These are phyloP conservation scores for Maniola jurtina DNA, from an alignment of 1,140 invertebrate species.

Conservation along the genomic window DNA sequence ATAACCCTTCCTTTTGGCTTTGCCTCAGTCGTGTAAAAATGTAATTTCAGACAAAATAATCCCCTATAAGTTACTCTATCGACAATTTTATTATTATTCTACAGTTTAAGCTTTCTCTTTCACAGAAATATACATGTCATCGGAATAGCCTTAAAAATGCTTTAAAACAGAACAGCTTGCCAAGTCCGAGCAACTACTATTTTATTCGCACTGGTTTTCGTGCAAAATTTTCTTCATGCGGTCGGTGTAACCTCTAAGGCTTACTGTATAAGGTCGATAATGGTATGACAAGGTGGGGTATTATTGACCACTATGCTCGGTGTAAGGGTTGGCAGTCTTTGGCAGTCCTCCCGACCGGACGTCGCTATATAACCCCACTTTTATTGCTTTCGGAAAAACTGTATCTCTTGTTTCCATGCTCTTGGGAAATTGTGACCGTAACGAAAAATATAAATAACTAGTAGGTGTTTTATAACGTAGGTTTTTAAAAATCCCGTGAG, in stretches of 20 bases:
- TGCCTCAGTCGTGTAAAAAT: too few species aligned
- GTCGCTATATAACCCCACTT: slow-evolving; percentile 62
- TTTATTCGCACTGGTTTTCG: slow-evolving; percentile 31
- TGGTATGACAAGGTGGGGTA: neutral
- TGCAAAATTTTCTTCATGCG: neutral
- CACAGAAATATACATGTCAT: slow-evolving; percentile 26
- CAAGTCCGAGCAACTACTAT: slow-evolving; percentile 31
- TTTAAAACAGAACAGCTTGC: slow-evolving; percentile 27
- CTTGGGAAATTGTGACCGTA: slow-evolving; percentile 32
- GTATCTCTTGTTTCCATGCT: slow-evolving; percentile 51
- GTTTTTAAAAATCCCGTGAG: neutral
- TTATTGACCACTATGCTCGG: slow-evolving; percentile 25
- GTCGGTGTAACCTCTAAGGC: slow-evolving; percentile 13
- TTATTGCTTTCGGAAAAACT: slow-evolving; percentile 72
- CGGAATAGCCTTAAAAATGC: slow-evolving; percentile 26
- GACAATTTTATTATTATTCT: slow-evolving; percentile 5
- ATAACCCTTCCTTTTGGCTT: too few species aligned
- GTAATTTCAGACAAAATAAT: neutral
- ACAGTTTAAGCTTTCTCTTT: slow-evolving; percentile 18
- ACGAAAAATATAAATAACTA: slow-evolving; percentile 26
- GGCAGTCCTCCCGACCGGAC: slow-evolving; percentile 68
- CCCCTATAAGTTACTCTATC: neutral
- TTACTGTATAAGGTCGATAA: slow-evolving; percentile 19
- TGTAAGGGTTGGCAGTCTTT: slow-evolving; percentile 49
- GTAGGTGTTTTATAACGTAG: slow-evolving; percentile 9